A percentile compares a stretch with the other conserved stretches of the same genome.
Evolutionary conservation across 2,888 invertebrate genomes (phyloP).

Genomic region (Eulithis testata): DNA sequence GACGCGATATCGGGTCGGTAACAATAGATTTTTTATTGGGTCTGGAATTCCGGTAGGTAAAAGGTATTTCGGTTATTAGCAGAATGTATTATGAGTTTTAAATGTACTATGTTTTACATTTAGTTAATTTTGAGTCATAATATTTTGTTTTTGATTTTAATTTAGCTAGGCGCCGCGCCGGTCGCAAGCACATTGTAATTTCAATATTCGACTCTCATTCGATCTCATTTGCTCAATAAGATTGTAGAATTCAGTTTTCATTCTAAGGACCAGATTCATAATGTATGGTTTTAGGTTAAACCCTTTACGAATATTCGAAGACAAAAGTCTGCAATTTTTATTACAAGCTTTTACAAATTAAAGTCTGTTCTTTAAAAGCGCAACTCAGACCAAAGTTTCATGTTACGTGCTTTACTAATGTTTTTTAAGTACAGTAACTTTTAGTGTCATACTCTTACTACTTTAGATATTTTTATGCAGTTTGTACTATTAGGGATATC

Average conservation of each 20-base stretch:
- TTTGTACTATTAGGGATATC: slow-evolving; percentile 15
- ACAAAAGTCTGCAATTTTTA: background rate
- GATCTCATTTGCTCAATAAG: slow-evolving; percentile 31
- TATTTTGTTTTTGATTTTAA: background rate
- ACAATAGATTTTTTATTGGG: no score
- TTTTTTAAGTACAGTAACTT: slow-evolving; percentile 21
- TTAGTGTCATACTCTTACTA: slow-evolving; percentile 39
- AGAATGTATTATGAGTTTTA: slow-evolving; percentile 2
- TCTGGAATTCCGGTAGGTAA: no score
- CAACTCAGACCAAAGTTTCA: slow-evolving; percentile 39
- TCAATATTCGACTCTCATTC: slow-evolving; percentile 17
- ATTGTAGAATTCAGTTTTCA: slow-evolving; percentile 3
- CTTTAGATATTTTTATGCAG: slow-evolving; percentile 32
- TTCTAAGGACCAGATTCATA: background rate
- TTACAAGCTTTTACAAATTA: background rate
- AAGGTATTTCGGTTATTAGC: slow-evolving; percentile 19
- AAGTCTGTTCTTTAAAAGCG: slow-evolving; percentile 3
- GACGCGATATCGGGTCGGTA: no score
- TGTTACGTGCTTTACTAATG: slow-evolving; percentile 17
- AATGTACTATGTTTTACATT: background rate
- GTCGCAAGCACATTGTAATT: slow-evolving; percentile 17
- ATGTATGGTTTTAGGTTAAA: background rate
- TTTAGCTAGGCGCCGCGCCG: slow-evolving; percentile 18
- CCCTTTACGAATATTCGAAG: background rate
- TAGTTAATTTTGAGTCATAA: slow-evolving; percentile 8